These are phyloP conservation scores for Callopanchax toddi DNA, from an alignment of 2,113 vertebrate species.

Conservation along the genomic window DNA sequence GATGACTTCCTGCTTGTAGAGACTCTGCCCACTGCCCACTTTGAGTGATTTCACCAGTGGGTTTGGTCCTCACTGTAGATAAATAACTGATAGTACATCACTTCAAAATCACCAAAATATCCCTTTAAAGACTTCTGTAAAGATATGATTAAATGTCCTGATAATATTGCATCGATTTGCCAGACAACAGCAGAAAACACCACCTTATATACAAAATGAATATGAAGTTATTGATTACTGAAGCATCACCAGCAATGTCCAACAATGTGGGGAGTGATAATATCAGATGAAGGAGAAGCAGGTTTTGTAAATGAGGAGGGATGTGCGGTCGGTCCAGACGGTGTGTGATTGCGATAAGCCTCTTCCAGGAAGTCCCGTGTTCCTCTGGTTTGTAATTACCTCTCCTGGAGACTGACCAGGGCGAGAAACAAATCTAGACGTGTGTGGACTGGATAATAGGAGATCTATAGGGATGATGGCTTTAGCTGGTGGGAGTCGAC, in stretches of 20 bases:
- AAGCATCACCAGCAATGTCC: not conserved
- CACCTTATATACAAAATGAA: not conserved
- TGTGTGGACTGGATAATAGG: slow-evolving; percentile 53
- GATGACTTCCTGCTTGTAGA: too few relatives aligned
- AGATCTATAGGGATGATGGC: slow-evolving; percentile 46
- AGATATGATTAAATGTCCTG: too few relatives aligned
- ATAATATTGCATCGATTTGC: too few relatives aligned
- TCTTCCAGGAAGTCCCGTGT: slow-evolving; percentile 60
- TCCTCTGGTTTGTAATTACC: slow-evolving; percentile 66
- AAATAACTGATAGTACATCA: too few relatives aligned
- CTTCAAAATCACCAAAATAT: too few relatives aligned
- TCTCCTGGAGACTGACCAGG: slow-evolving; percentile 55
- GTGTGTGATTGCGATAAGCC: slow-evolving; percentile 60
- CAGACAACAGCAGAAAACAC: not conserved
- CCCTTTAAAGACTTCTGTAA: too few relatives aligned
- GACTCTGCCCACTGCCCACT: too few relatives aligned
- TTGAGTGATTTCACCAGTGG: too few relatives aligned
- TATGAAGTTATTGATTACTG: not conserved
- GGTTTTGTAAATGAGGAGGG: not conserved
- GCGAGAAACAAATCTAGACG: slow-evolving; percentile 47
- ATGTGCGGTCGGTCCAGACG: slow-evolving; percentile 38
- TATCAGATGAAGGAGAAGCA: not conserved
- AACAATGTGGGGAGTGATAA: not conserved
- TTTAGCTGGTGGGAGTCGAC: slow-evolving; percentile 41
- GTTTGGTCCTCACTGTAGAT: too few relatives aligned